Evolutionary conservation across 2,797 vertebrate species (phyloP), one percentile per base, ranked within the genome.

Genomic region (Sandelia bainsii): DNA sequence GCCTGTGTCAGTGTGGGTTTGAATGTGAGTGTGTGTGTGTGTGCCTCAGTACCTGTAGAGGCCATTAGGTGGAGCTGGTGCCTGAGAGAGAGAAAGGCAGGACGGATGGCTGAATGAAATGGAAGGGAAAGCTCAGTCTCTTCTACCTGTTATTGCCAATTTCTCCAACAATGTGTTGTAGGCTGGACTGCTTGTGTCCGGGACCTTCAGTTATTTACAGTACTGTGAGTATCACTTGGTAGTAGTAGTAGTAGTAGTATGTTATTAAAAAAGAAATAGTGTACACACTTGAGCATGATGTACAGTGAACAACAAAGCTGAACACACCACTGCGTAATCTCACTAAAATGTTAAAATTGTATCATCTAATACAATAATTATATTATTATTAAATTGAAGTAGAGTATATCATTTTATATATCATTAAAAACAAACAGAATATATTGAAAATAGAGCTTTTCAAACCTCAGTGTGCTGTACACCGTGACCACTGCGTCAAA

Each of bases 1-100:
- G 75, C n/a, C 23, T 57, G 68, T 57, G 73, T 67, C 46, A 48
- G 37, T 46, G 63, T 59, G 59, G 50, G 62, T 68, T 16, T 69
- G 34, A 42, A 52, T 29, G 61, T 69, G 67, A 42, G 56, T 29
- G 61, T 69, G 67, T 62, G 48, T 27, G 62, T 74, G 72, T 56
- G 67, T 29, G 57, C 6, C 65, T 81, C 90, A 92, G 85, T 93
- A 91, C 92, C 86, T 79, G 75, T 29, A 72, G 71, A 89, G 81
- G 89, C 92, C 92, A 91, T 90, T 87, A 91, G 92, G 90, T 91
- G 92, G 92, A 86, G 91, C 92, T 93, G 86, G 89, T 92, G 92
- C 72, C 87, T 93, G 92, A 45, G 34, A 34, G 45, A 59, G 40
- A 44, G 74, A 72, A 56, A 42, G 17, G 42, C 51, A 79, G 72